A percentile compares a stretch with the other conserved stretches of the same genome.
These are phyloP conservation scores for Mustela lutreola DNA, from an alignment of 2,113 vertebrate species.

Conservation along the genomic window DNA sequence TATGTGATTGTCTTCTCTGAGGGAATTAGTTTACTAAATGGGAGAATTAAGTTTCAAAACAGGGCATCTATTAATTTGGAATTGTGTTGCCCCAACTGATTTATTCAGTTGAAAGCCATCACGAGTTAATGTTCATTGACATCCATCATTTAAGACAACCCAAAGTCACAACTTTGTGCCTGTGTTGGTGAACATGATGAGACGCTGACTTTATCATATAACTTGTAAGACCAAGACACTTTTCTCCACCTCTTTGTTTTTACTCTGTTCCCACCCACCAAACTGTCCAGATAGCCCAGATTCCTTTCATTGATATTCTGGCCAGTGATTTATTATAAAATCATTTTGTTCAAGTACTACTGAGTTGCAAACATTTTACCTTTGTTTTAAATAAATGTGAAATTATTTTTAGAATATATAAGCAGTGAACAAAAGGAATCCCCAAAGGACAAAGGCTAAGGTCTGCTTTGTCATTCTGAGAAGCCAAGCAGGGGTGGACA, in stretches of 20 bases:
- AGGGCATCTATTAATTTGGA: not conserved
- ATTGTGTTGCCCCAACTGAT: not conserved
- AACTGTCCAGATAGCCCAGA: not conserved
- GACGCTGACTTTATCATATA: not conserved
- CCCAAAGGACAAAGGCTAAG: not conserved
- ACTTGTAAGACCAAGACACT: not conserved
- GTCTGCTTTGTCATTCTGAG: constrained; percentile 50
- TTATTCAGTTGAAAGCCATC: constrained; percentile 2
- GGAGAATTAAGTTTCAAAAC: constrained; percentile 1
- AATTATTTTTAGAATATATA: not conserved
- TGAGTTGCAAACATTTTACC: not conserved
- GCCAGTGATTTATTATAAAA: not conserved
- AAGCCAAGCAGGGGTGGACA: not conserved
- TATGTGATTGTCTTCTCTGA: not conserved
- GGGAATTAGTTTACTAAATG: constrained; percentile 1
- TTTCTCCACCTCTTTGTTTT: not conserved
- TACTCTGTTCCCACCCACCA: not conserved
- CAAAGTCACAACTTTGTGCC: not conserved
- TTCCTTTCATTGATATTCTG: not conserved
- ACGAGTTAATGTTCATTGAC: not conserved
- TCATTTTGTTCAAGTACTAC: not conserved
- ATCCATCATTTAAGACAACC: not conserved
- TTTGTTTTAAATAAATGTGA: constrained; percentile 25
- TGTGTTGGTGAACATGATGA: not conserved
- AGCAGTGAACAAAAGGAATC: not conserved